Conservation (phyloP, 2,113 vertebrate species). For the Scomber japonicus region DNA sequence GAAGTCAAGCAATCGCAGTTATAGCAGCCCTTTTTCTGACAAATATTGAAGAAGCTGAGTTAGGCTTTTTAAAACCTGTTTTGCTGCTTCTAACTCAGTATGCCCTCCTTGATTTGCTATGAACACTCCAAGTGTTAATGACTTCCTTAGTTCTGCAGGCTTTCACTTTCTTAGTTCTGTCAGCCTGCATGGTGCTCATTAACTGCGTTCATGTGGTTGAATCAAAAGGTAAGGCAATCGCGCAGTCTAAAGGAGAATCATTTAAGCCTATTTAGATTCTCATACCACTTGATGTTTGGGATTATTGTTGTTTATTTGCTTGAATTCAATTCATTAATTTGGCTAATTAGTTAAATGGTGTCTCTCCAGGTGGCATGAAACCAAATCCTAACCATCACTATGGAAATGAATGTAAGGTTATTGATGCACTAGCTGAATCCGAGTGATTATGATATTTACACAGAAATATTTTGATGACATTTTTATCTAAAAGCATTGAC, state of each 20-base stretch:
- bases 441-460: background rate
- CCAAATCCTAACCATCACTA: constrained; percentile 67
- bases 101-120: constrained; percentile 68
- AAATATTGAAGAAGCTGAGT: background rate
- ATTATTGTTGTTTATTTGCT: constrained; percentile 72
- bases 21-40: background rate
- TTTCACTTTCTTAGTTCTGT: constrained; percentile 61
- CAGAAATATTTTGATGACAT: background rate
- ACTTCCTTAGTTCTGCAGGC: constrained; percentile 61
- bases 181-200: constrained; percentile 81
- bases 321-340: constrained; percentile 83
- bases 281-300: constrained; percentile 67
- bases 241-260: constrained; percentile 81
- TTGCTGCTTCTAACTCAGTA: constrained; percentile 3
- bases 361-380: constrained; percentile 78
- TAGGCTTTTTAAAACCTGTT: constrained; percentile 20
- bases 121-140: constrained; percentile 77
- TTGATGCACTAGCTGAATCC: background rate
- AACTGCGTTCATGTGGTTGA: constrained; percentile 84
- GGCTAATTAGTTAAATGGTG: constrained; percentile 85
- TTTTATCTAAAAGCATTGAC: background rate
- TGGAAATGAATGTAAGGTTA: background rate
- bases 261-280: constrained; percentile 54
- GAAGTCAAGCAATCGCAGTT: background rate
- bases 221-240: constrained; percentile 83